Evolutionary conservation across 2,888 invertebrate species (phyloP).

Genomic region (Dendrolimus pini): DNA sequence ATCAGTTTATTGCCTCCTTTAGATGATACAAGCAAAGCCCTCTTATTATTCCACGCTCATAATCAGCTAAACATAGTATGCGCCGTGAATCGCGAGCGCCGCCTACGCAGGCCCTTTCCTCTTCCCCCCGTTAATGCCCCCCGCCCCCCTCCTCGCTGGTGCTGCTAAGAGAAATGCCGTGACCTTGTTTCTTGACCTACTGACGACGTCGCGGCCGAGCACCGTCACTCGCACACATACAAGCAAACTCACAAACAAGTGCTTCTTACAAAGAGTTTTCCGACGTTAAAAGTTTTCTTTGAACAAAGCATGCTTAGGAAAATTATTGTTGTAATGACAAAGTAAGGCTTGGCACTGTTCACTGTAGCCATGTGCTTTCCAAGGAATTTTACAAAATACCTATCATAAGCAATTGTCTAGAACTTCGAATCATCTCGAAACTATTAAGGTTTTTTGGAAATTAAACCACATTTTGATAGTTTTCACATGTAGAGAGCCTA

Average conservation of each 20-base stretch:
- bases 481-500: too few species aligned
- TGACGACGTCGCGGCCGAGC: constrained; percentile 66
- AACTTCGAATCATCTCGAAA: too few species aligned
- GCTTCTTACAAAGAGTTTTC: background rate
- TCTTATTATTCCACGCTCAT: background rate
- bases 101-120: background rate
- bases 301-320: background rate
- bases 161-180: constrained; percentile 57
- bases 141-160: constrained; percentile 2
- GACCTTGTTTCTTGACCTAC: constrained; percentile 73
- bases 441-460: too few species aligned
- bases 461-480: too few species aligned
- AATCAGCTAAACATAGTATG: background rate
- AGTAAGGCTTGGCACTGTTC: too few species aligned
- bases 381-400: too few species aligned
- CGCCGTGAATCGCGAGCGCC: background rate
- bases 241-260: constrained; percentile 17
- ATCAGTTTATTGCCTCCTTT: too few species aligned
- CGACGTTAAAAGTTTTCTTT: background rate
- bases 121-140: background rate
- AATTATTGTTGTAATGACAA: too few species aligned
- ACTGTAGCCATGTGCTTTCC: too few species aligned
- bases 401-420: too few species aligned
- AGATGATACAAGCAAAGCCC: too few species aligned
- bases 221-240: constrained; percentile 34